Evolutionary conservation across 2,888 invertebrate species (phyloP).

Genomic region (Polyommatus iphigenia): DNA sequence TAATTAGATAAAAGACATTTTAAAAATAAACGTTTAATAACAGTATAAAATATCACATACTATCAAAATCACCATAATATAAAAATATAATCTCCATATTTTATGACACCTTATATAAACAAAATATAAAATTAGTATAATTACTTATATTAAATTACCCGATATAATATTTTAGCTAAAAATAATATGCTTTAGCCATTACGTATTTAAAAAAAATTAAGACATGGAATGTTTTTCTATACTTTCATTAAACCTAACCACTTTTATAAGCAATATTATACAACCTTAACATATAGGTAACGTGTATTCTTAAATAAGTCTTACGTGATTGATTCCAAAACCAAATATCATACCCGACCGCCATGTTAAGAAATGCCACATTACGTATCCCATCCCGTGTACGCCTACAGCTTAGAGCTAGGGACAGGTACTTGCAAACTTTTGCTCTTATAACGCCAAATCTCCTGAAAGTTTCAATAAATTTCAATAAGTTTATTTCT

Average conservation of each 20-base stretch:
- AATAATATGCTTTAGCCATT: neutral
- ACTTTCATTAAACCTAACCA: neutral
- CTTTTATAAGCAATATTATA: neutral
- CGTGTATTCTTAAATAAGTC: neutral
- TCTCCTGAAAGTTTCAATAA: conserved; percentile 47
- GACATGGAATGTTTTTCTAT: neutral
- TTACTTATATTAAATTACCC: neutral
- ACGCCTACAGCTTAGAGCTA: neutral
- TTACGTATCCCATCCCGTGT: neutral
- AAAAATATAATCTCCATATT: neutral
- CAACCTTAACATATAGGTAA: neutral
- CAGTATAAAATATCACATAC: conserved; percentile 22
- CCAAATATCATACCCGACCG: neutral
- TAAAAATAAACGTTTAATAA: conserved; percentile 15
- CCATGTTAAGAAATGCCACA: neutral
- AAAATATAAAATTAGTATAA: neutral
- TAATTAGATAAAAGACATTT: neutral
- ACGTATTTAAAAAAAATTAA: neutral
- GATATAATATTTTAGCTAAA: neutral
- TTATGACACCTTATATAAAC: neutral
- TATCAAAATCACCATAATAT: neutral
- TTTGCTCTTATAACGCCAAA: conserved; percentile 53
- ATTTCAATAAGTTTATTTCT: too few relatives aligned
- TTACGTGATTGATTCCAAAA: neutral
- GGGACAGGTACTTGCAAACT: neutral